Evolutionary conservation across 2,797 vertebrate genomes (phyloP), one percentile per base, ranked within the genome.

Genomic region (Knipowitschia caucasica): DNA sequence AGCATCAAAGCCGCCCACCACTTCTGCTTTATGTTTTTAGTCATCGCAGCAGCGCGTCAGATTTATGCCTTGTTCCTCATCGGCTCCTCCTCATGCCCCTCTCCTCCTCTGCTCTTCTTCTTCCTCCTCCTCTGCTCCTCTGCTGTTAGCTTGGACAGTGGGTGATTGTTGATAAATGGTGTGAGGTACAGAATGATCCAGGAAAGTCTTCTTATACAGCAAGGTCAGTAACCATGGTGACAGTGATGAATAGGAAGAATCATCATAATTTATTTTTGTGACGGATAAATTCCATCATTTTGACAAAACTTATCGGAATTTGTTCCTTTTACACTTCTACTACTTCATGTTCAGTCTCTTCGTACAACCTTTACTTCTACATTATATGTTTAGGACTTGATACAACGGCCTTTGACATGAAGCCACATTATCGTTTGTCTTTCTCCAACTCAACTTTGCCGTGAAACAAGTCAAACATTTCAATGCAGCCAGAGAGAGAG

Each of bases 271-370:
- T 49, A 33, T 49, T 49, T 49, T 23, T 31, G 27, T 31, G 45
- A 49, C 17, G 20, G 44, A 46, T 18, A 46, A 30, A 46, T 29
- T 46, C 44, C 25, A 46, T 46, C 44, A 47, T 47, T 47, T 47
- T 31, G 29, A 31, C 27, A 14, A 12, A 49, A 31, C 21, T n/a
- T 46, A 29, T 33, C 21, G 29, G 10, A 30, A 49, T 30, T n/a
- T 18, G 26, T 46, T n/a, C 25, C 26, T 29, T 24, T 44, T 44
- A n/a, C n/a, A 9, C 23, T 44, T n/a, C n/a, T n/a, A n/a, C 23
- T 27, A 26, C 23, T 15, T 27, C 11, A 27, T 29, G 7, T 17
- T 30, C 26, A 8, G 30, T 46, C 25, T 46, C 17, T 46, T 29
- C 29, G 29, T 27, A 26, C 4, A 29, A 9, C 40, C 1, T 44